Conservation (phyloP, 2,888 invertebrate species). For the Melanophora roralis region DNA sequence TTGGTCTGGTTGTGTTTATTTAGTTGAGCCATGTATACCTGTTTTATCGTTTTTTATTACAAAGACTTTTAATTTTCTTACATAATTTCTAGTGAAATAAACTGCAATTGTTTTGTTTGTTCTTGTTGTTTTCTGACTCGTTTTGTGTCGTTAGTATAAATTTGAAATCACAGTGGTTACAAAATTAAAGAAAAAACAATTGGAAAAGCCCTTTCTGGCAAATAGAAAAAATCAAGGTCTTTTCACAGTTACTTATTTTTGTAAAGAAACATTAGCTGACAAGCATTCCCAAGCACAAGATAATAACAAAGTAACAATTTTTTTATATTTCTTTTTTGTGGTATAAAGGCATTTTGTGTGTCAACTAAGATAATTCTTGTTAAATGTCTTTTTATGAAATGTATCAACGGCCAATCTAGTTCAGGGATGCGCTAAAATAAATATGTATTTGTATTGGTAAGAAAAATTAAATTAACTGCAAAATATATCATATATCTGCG, state of each 20-base stretch:
- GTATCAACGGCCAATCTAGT: too few relatives aligned
- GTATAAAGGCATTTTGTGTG: too few relatives aligned
- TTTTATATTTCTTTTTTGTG: background rate
- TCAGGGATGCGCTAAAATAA: too few relatives aligned
- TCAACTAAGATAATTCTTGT: too few relatives aligned
- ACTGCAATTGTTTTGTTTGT: conserved; percentile 32
- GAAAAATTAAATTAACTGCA: too few relatives aligned
- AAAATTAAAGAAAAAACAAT: background rate
- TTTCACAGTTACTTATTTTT: conserved; percentile 5
- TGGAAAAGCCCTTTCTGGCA: background rate
- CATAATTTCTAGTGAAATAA: conserved; percentile 38
- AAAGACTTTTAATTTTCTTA: conserved; percentile 27
- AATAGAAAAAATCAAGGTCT: conserved; percentile 30
- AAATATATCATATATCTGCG: too few relatives aligned
- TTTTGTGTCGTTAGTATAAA: conserved; percentile 32
- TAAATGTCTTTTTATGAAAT: too few relatives aligned
- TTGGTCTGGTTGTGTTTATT: conserved; percentile 15
- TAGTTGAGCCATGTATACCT: conserved; percentile 10
- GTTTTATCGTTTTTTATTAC: background rate
- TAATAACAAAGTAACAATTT: conserved; percentile 56
- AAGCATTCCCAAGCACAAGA: conserved; percentile 46
- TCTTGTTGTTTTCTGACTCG: conserved; percentile 3
- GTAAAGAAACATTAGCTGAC: conserved; percentile 46
- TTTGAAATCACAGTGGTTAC: conserved; percentile 51
- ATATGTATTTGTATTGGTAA: too few relatives aligned